These are phyloP conservation scores for Podarcis muralis DNA, from an alignment of 2,113 vertebrate species.

Conservation along the genomic window DNA sequence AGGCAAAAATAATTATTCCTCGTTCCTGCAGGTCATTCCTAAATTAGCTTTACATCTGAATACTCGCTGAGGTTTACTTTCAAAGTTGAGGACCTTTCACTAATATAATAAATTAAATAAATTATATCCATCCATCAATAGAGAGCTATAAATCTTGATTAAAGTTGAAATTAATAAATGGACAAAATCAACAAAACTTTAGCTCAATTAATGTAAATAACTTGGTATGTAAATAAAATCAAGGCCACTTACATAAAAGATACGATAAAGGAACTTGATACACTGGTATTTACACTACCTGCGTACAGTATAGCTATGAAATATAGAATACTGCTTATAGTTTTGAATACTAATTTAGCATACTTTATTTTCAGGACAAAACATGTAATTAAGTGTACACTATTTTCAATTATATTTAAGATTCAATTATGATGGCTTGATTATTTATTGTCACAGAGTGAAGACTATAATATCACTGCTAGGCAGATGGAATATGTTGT, in stretches of 20 bases:
- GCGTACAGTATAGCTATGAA: neutral
- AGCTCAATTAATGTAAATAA: neutral
- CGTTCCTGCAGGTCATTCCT: neutral
- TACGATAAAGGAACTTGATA: neutral
- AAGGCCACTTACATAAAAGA: neutral
- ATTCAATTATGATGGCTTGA: neutral
- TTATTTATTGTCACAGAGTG: neutral
- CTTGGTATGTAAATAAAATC: neutral
- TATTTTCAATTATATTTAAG: neutral
- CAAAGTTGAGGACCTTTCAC: neutral
- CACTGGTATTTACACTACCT: neutral
- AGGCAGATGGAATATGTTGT: neutral
- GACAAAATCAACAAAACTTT: neutral
- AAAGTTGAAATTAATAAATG: neutral
- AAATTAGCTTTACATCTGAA: slow-evolving; percentile 15
- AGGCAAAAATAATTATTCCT: slow-evolving; percentile 30
- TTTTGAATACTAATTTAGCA: neutral
- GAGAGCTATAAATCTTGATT: neutral
- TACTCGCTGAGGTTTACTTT: neutral
- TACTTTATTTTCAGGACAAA: slow-evolving; percentile 6
- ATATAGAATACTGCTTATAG: neutral
- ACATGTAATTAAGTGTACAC: neutral
- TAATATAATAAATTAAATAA: neutral
- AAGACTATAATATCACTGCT: neutral
- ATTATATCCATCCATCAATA: neutral